Evolutionary conservation across 2,797 vertebrate species (phyloP).

Genomic region (Pterois miles): DNA sequence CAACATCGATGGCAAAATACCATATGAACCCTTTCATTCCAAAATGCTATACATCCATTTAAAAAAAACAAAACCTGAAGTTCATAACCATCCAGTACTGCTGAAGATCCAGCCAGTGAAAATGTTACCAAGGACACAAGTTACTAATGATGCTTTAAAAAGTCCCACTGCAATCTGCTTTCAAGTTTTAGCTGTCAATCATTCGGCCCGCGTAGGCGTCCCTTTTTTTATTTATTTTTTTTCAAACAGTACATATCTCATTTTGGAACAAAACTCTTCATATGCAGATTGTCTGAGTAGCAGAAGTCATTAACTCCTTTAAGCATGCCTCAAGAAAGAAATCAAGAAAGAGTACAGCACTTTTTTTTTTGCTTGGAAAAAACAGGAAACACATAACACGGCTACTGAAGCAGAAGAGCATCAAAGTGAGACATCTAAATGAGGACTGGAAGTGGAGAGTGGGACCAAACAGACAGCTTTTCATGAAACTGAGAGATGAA

Average conservation of each 20-base stretch:
- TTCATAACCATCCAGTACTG: not conserved
- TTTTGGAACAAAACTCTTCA: conserved; percentile 62
- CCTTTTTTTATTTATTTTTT: not conserved
- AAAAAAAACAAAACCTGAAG: conserved; percentile 13
- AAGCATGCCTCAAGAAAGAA: conserved; percentile 72
- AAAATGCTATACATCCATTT: conserved; percentile 43
- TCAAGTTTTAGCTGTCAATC: conserved; percentile 49
- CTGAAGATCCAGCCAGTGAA: conserved; percentile 27
- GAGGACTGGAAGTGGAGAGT: conserved; percentile 44
- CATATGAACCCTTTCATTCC: conserved; percentile 57
- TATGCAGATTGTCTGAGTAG: conserved; percentile 76
- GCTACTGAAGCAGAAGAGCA: conserved; percentile 55
- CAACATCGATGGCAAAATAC: conserved; percentile 56
- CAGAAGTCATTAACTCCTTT: conserved; percentile 69
- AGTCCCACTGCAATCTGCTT: not conserved
- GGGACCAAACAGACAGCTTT: conserved; percentile 33
- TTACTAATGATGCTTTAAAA: conserved; percentile 20
- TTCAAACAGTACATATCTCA: conserved; percentile 44
- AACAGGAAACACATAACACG: conserved; percentile 55
- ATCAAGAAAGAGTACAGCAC: conserved; percentile 61
- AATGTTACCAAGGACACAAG: conserved; percentile 36
- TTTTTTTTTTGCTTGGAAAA: conserved; percentile 9
- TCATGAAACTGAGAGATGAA: conserved; percentile 38
- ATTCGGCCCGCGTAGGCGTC: not conserved
- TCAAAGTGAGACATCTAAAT: conserved; percentile 61